Evolutionary conservation across 2,113 vertebrate species (phyloP).

Genomic region (Carassius gibelio): DNA sequence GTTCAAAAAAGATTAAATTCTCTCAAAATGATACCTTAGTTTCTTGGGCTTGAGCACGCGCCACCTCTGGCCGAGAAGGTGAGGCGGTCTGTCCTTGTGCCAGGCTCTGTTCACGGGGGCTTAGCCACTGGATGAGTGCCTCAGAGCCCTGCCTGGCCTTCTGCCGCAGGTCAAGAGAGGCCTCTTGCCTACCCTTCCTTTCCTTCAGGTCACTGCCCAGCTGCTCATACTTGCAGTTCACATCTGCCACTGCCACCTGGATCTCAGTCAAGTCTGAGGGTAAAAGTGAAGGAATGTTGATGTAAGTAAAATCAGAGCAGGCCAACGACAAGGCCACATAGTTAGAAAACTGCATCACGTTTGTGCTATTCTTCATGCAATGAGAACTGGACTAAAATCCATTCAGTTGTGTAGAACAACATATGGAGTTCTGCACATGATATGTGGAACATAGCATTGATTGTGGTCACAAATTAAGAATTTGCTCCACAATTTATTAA

Average conservation of each 20-base stretch:
- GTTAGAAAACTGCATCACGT: not conserved
- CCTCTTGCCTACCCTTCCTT: slow-evolving; percentile 75
- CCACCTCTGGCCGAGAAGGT: slow-evolving; percentile 84
- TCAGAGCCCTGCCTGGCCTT: slow-evolving; percentile 78
- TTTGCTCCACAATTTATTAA: not conserved
- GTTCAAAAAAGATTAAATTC: not conserved
- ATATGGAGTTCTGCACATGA: not conserved
- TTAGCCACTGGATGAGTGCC: slow-evolving; percentile 82
- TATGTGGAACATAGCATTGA: not conserved
- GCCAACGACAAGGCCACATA: slow-evolving; percentile 13
- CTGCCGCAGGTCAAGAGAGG: slow-evolving; percentile 78
- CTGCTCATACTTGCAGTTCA: slow-evolving; percentile 80
- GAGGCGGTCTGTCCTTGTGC: slow-evolving; percentile 77
- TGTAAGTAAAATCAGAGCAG: not conserved
- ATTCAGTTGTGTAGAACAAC: not conserved
- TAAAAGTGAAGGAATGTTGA: slow-evolving; percentile 25
- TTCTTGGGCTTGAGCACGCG: slow-evolving; percentile 87
- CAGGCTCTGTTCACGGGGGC: slow-evolving; percentile 81
- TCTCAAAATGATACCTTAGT: slow-evolving; percentile 84
- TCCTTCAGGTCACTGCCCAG: slow-evolving; percentile 80
- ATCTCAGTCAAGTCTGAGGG: slow-evolving; percentile 91
- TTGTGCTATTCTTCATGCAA: not conserved
- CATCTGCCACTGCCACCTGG: slow-evolving; percentile 88
- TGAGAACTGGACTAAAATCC: not conserved
- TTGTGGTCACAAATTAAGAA: not conserved